These are phyloP conservation scores for Callipepla squamata DNA, from an alignment of 2,113 vertebrate genomes.

Conservation along the genomic window DNA sequence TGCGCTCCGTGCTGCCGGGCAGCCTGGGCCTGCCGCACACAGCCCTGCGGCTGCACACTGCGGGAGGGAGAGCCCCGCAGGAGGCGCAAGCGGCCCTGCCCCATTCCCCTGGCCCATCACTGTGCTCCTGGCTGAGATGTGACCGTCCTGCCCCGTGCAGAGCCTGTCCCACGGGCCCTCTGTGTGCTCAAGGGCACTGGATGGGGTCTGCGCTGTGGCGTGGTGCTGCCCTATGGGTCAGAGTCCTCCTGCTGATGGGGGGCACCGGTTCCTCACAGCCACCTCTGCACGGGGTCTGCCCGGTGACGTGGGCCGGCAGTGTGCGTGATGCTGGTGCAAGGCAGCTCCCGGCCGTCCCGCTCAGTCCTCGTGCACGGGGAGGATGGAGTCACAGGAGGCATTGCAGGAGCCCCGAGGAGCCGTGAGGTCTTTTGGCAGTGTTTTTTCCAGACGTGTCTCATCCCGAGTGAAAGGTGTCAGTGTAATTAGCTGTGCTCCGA, in stretches of 20 bases:
- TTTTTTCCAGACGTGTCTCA: not conserved
- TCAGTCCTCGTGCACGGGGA: not conserved
- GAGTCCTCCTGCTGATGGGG: not conserved
- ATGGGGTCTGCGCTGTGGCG: not conserved
- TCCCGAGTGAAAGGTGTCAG: not conserved
- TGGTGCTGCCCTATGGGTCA: not conserved
- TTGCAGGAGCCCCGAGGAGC: not conserved
- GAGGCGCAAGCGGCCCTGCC: not conserved
- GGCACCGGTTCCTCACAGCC: not conserved
- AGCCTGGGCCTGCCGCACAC: not conserved
- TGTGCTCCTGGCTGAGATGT: fast-evolving
- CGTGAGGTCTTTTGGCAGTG: not conserved
- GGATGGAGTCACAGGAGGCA: fast-evolving
- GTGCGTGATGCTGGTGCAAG: not conserved
- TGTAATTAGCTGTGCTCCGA: slow-evolving; percentile 24
- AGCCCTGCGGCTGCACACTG: not conserved
- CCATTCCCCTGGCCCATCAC: not conserved
- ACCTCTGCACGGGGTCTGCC: not conserved
- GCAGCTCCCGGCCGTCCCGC: not conserved
- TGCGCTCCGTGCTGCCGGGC: not conserved
- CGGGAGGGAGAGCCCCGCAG: not conserved
- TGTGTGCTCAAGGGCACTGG: not conserved
- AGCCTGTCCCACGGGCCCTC: not conserved
- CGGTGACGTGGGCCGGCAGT: not conserved
- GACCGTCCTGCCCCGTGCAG: not conserved